These are phyloP conservation scores for Macrosiphum euphorbiae DNA, from an alignment of 2,888 invertebrate genomes.

Conservation along the genomic window DNA sequence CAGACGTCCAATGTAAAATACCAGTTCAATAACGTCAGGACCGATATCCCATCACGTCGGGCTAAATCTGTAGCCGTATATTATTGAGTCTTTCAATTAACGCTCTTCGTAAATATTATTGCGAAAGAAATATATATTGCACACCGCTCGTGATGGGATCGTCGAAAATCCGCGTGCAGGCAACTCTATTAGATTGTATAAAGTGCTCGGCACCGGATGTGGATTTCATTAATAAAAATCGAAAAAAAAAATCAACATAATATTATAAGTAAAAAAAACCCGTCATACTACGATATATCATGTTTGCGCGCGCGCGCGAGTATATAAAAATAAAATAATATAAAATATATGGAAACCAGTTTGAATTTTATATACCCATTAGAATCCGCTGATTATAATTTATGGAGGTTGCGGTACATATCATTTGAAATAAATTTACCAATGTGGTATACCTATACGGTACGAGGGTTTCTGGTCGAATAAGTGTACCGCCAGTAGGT, in stretches of 20 bases:
- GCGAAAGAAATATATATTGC: background rate
- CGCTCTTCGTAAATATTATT: background rate
- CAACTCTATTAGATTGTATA: conserved; percentile 41
- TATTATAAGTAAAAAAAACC: conserved; percentile 36
- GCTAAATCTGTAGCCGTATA: background rate
- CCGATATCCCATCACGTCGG: background rate
- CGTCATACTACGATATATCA: conserved; percentile 37
- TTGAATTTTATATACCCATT: conserved; percentile 23
- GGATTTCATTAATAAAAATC: conserved; percentile 60
- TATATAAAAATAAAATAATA: conserved; percentile 26
- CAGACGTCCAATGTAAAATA: background rate
- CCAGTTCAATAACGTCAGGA: background rate
- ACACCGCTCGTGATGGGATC: background rate
- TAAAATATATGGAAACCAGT: conserved; percentile 55
- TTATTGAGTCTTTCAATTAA: background rate
- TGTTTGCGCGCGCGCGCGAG: background rate
- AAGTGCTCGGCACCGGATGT: conserved; percentile 54
- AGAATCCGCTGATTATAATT: conserved; percentile 51
- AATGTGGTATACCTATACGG: background rate
- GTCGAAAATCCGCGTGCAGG: background rate
- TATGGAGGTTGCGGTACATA: background rate
- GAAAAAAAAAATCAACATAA: conserved; percentile 21
- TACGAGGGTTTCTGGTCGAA: background rate
- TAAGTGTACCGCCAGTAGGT: background rate
- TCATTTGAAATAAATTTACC: conserved; percentile 9